Evolutionary conservation across 2,888 invertebrate genomes (phyloP).

Genomic region (Eremobia ochroleuca): DNA sequence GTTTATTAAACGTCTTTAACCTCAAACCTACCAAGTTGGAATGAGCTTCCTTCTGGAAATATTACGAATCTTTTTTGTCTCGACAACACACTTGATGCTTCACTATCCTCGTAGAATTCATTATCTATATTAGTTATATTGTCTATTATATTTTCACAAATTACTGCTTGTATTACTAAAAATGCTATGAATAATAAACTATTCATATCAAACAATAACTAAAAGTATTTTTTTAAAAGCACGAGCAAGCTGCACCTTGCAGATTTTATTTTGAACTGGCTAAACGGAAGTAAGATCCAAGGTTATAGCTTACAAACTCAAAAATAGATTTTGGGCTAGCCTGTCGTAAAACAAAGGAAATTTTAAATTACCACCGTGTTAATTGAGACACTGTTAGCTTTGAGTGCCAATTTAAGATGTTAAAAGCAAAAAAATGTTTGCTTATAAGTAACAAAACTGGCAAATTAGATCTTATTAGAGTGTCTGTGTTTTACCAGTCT

Average conservation of each 20-base stretch:
- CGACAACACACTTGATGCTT: conserved; percentile 77
- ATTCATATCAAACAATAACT: conserved; percentile 46
- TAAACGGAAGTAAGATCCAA: conserved; percentile 20
- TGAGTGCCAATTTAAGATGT: conserved; percentile 48
- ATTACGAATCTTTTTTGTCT: conserved; percentile 90
- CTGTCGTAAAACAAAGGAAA: conserved; percentile 79
- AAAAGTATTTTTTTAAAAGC: conserved; percentile 26
- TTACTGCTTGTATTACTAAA: conserved; percentile 66
- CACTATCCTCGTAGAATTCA: conserved; percentile 66
- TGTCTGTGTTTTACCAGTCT: neutral
- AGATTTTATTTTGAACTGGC: conserved; percentile 37
- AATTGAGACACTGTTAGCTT: conserved; percentile 82
- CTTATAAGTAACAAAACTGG: conserved; percentile 35
- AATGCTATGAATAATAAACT: conserved; percentile 59
- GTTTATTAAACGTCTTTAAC: neutral
- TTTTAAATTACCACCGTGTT: conserved; percentile 84
- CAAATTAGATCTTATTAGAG: conserved; percentile 45
- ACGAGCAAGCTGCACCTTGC: conserved; percentile 35
- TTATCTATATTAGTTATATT: conserved; percentile 53
- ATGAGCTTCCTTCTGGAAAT: conserved; percentile 92
- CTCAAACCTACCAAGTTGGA: conserved; percentile 89
- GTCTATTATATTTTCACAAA: conserved; percentile 68
- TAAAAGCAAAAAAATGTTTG: conserved; percentile 44
- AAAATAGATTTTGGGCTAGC: conserved; percentile 65
- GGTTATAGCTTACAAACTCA: conserved; percentile 57